Evolutionary conservation across 2,888 invertebrate species (phyloP), one percentile per base, ranked within the genome.

Genomic region (Oscheius sp.): DNA sequence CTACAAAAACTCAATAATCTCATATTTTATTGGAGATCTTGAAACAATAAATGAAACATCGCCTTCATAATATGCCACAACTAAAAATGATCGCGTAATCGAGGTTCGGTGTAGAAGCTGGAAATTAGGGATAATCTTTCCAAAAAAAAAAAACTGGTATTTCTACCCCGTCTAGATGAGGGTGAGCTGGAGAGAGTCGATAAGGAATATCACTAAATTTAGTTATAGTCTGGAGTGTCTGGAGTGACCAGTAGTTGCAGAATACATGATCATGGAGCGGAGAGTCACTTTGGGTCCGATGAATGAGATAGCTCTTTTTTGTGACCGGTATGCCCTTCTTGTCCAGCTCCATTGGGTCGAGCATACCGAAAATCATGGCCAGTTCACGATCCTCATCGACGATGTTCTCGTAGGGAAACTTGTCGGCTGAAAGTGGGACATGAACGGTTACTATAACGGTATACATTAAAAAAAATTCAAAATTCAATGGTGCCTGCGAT

Each of bases 221-320:
- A 58, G 2, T 7, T 58, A n/a, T n/a, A n/a, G n/a, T n/a, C 42
- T 47, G 2, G 57, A 42, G 59, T 7, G 35, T 51, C 85, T 83
- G 62, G 89, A 97, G 91, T 96, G 92, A 37, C 98, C 98, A 42
- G 96, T 96, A 5, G 96, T 96, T 3, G 98, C 97, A 48, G 98
- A 98, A 90, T 98, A 98, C 11, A 96, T 91, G 86, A 98, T 93
- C 0, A 94, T 94, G 9, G 96, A 91, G 76, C 96, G 93, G 88
- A 96, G 92, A 89, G 94, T 95, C 90, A 95, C 95, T 74, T 92
- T 93, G 0, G 94, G 93, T 85, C 95, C 97, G 81, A 99, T 91
- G 62, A 98, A 91, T 89, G 94, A 95, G 32, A 95, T 86, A 35
- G 88, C 87, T n/a, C 58, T 88, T 72, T 2, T 85, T 86, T 2